Evolutionary conservation across 2,888 invertebrate genomes (phyloP), one percentile per base, ranked within the genome.

Genomic region (Marasmarcha lunaedactyla): DNA sequence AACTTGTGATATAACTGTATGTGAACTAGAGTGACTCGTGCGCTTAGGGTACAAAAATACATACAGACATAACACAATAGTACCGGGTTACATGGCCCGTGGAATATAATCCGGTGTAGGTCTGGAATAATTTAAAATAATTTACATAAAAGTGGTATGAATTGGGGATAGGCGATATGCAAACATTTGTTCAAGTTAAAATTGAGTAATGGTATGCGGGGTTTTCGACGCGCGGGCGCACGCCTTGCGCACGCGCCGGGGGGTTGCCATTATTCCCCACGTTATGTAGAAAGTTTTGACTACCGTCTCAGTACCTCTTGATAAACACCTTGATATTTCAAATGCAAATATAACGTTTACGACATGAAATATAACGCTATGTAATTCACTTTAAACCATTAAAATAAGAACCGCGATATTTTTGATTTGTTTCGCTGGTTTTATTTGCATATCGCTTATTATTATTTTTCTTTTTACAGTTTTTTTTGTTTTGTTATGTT

Each of bases 1-100:
- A 71, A 74, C 69, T 78, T 83, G 83, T 83, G 83, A 83, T 83
- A 81, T 76, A 78, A 74, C 68, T 73, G 71, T 79, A 72, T 77
- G 68, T 77, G 20, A 68, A 76, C 72, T 64, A 59, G 63, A 65
- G 67, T 70, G 66, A 63, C 58, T 64, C 60, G 57, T 53, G 55
- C 59, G 61, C 59, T 55, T 50, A 53, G 50, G 54, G 61, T 49
- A 63, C 70, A 71, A 73, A 78, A 81, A 76, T 79, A 78, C 55
- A 74, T 81, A 73, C 81, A 79, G 69, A 76, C 79, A 74, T 81
- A 77, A 73, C 76, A 68, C 62, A 60, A 59, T 51, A n/a, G 4
- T n/a, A 30, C 11, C 10, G 20, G 2, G 30, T 10, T 11, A 30
- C n/a, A 30, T 30, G 10, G 30, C n/a, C n/a, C 30, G 4, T 74